Conservation (phyloP, 2,888 invertebrate genomes). For the Priocnemis perturbator region DNA sequence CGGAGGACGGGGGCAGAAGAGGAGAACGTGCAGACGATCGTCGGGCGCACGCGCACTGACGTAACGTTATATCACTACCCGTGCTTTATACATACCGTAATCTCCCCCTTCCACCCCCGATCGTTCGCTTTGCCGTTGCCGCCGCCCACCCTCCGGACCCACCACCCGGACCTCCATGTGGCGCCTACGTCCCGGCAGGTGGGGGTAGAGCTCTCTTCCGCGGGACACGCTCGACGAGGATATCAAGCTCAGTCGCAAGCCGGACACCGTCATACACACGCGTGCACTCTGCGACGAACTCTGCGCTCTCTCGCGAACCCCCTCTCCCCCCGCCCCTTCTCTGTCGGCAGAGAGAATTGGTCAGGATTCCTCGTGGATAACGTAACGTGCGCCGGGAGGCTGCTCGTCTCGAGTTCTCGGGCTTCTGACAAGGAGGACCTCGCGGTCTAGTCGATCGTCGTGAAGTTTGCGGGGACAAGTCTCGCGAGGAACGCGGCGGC, state of each 20-base stretch:
- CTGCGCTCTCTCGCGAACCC: neutral
- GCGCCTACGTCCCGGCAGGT: slow-evolving; percentile 38
- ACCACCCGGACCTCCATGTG: slow-evolving; percentile 34
- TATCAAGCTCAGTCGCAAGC: slow-evolving; percentile 65
- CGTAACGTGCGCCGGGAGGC: too few relatives aligned
- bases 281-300: slow-evolving; percentile 12
- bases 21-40: slow-evolving; percentile 19
- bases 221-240: slow-evolving; percentile 56
- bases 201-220: slow-evolving; percentile 52
- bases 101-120: slow-evolving; percentile 9
- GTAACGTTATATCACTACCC: slow-evolving; percentile 41
- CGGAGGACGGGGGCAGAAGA: neutral
- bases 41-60: slow-evolving; percentile 46
- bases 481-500: neutral
- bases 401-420: too few relatives aligned
- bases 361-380: neutral
- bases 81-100: slow-evolving; percentile 35
- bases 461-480: too few relatives aligned
- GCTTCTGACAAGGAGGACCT: too few relatives aligned
- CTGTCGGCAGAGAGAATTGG: too few relatives aligned
- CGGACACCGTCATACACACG: slow-evolving; percentile 51
- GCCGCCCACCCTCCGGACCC: slow-evolving; percentile 12
- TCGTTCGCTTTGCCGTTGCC: slow-evolving; percentile 9
- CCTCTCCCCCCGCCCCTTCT: neutral
- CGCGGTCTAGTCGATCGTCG: too few relatives aligned